A percentile compares a stretch with the other conserved stretches of the same genome.
Conservation (phyloP, 2,797 vertebrate genomes). For the Notolepis coatsorum region DNA sequence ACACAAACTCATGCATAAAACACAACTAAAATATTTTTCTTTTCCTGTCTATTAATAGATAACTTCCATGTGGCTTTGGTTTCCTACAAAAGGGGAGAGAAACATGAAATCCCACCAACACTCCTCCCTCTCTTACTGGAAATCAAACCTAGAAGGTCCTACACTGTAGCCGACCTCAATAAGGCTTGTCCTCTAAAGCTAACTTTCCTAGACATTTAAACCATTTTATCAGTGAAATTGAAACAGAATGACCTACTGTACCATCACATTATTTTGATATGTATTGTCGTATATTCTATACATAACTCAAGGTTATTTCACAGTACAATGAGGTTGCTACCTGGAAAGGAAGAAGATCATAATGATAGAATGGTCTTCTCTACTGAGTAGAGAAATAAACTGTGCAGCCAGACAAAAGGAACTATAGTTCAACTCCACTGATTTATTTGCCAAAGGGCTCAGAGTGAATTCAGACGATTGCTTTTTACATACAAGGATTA, state of each 20-base stretch:
- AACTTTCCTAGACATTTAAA: constrained; percentile 57
- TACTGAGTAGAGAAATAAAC: background rate
- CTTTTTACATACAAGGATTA: too few relatives aligned
- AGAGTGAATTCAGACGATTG: too few relatives aligned
- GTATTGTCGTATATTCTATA: too few relatives aligned
- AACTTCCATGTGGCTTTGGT: background rate
- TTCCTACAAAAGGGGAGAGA: background rate
- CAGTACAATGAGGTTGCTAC: too few relatives aligned
- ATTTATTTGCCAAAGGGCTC: too few relatives aligned
- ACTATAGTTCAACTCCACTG: too few relatives aligned
- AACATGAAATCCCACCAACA: background rate
- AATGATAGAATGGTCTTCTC: background rate
- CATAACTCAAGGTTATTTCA: too few relatives aligned
- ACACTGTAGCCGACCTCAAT: background rate
- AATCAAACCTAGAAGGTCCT: constrained; percentile 28
- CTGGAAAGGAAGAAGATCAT: too few relatives aligned
- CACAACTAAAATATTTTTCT: too few relatives aligned
- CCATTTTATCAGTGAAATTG: constrained; percentile 34
- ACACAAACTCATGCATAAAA: too few relatives aligned
- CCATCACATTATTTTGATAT: background rate
- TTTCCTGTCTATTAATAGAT: background rate
- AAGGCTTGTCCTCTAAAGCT: background rate
- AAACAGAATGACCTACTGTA: constrained; percentile 32
- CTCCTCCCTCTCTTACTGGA: constrained; percentile 14
- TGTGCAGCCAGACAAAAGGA: too few relatives aligned